Conservation (phyloP, 1,140 invertebrate species). For the Spodoptera litura region DNA sequence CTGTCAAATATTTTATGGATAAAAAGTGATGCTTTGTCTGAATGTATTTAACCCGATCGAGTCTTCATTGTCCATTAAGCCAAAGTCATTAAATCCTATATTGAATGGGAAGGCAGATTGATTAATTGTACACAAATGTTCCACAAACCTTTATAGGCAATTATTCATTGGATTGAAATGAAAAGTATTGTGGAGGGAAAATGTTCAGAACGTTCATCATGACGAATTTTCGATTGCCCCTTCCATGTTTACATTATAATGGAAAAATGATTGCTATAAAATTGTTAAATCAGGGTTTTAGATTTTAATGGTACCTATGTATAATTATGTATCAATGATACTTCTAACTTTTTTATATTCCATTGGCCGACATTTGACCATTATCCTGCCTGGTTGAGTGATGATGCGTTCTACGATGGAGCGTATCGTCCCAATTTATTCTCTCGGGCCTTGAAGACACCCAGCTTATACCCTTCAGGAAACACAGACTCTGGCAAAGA, state of each 20-base stretch:
- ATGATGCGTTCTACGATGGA: too few relatives aligned
- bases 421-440: too few relatives aligned
- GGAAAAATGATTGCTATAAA: not conserved
- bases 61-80: constrained; percentile 6
- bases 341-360: too few relatives aligned
- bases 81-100: constrained; percentile 5
- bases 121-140: constrained; percentile 13
- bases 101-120: constrained; percentile 5
- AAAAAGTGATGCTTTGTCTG: too few relatives aligned
- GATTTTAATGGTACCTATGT: too few relatives aligned
- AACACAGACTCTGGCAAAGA: too few relatives aligned
- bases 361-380: too few relatives aligned
- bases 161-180: constrained; percentile 6
- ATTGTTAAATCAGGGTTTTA: not conserved
- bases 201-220: not conserved
- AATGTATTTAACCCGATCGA: not conserved
- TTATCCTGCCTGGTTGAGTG: too few relatives aligned
- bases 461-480: too few relatives aligned
- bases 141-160: constrained; percentile 16
- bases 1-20: too few relatives aligned
- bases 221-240: not conserved
- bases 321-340: too few relatives aligned
- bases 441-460: too few relatives aligned
- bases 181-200: constrained; percentile 20
- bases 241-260: constrained; percentile 1